Evolutionary conservation across 2,797 vertebrate genomes (phyloP).

Genomic region (Acrocephalus scirpaceus): DNA sequence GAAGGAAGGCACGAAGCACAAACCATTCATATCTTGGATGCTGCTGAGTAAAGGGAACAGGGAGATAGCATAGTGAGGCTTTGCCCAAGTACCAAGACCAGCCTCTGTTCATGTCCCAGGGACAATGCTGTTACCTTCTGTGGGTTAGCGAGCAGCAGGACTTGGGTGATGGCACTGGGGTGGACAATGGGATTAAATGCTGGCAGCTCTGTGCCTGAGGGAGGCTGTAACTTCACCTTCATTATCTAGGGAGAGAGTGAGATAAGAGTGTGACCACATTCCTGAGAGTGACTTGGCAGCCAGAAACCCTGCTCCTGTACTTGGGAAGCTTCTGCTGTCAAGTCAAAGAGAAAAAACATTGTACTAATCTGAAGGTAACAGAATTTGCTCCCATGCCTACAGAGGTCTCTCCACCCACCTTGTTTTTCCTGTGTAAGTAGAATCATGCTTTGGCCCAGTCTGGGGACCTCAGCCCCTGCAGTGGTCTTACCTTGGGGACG

Average conservation of each 20-base stretch:
- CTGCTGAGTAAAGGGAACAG: background rate
- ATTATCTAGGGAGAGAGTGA: conserved; percentile 81
- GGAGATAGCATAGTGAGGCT: background rate
- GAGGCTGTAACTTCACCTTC: conserved; percentile 96
- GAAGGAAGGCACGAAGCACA: background rate
- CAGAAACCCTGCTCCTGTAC: background rate
- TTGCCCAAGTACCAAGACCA: background rate
- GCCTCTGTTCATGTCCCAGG: background rate
- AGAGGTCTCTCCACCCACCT: background rate
- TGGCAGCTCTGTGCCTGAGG: conserved; percentile 89
- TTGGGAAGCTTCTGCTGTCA: background rate
- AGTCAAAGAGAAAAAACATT: background rate
- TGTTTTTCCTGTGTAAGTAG: background rate
- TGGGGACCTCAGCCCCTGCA: background rate
- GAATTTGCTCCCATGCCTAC: background rate
- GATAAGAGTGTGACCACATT: background rate
- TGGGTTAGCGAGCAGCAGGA: conserved; percentile 94
- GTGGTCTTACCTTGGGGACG: conserved; percentile 88
- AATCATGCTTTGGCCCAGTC: background rate
- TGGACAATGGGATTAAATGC: conserved; percentile 94
- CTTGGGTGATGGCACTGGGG: conserved; percentile 93
- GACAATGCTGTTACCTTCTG: conserved; percentile 83
- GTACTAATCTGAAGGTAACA: background rate
- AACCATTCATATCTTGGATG: background rate
- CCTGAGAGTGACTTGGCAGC: background rate